These are phyloP conservation scores for Heterodera filipjevi DNA, from an alignment of 2,888 invertebrate genomes.

Conservation along the genomic window DNA sequence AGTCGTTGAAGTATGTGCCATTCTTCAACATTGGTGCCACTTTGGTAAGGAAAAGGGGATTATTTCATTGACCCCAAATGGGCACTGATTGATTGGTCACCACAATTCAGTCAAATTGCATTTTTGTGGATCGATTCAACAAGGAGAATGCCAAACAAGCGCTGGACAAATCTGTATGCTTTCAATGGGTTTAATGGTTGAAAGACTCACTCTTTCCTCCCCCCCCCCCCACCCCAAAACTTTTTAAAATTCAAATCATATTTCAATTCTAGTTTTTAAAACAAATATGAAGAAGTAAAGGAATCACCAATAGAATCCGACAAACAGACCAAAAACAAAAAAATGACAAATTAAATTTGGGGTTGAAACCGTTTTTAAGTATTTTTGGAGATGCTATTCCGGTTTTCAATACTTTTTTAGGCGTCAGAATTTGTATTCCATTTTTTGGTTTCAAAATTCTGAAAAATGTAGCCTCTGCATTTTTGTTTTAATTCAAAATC, in stretches of 20 bases:
- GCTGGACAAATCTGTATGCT: slow-evolving; percentile 44
- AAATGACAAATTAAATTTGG: too few relatives aligned
- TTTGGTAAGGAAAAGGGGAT: slow-evolving; percentile 34
- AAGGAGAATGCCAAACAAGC: slow-evolving; percentile 53
- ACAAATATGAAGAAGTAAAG: too few relatives aligned
- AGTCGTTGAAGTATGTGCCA: slow-evolving; percentile 59
- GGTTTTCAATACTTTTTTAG: too few relatives aligned
- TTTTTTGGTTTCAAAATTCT: too few relatives aligned
- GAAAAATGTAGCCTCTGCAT: too few relatives aligned
- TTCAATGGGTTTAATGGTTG: neutral
- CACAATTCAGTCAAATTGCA: slow-evolving; percentile 37
- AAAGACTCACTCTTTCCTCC: neutral
- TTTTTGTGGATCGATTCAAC: slow-evolving; percentile 46
- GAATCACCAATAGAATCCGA: too few relatives aligned
- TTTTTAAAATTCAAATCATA: neutral
- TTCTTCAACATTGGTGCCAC: slow-evolving; percentile 59
- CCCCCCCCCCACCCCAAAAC: neutral
- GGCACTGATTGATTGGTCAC: neutral
- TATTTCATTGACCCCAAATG: neutral
- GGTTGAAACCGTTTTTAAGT: too few relatives aligned
- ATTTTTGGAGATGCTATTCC: too few relatives aligned
- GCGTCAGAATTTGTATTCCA: too few relatives aligned
- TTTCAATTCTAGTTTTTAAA: too few relatives aligned
- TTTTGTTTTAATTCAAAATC: too few relatives aligned
- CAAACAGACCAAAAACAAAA: too few relatives aligned